These are phyloP conservation scores for Tylochromis polylepis DNA, from an alignment of 2,113 vertebrate species.

Conservation along the genomic window DNA sequence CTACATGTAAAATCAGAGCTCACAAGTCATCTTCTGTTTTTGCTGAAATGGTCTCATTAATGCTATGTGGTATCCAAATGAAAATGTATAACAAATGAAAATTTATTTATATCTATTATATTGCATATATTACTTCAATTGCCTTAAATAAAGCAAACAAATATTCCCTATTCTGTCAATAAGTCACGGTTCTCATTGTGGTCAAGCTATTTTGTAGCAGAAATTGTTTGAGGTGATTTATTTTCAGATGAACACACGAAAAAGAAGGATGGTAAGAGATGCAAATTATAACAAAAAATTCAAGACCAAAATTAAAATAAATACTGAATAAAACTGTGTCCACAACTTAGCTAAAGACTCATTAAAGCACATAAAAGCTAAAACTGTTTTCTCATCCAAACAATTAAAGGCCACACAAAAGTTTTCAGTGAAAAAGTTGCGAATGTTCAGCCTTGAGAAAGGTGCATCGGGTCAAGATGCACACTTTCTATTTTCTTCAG, in stretches of 20 bases:
- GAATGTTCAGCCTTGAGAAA: background rate
- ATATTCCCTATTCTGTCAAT: background rate
- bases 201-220: background rate
- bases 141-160: background rate
- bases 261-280: background rate
- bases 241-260: background rate
- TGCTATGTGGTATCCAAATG: background rate
- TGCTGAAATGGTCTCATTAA: background rate
- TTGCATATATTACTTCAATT: background rate
- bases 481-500: background rate
- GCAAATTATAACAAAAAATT: no score
- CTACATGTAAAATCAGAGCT: background rate
- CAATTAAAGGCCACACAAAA: background rate
- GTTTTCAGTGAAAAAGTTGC: background rate
- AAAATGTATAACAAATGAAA: background rate
- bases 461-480: background rate
- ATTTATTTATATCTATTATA: background rate
- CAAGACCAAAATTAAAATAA: background rate
- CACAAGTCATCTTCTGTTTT: background rate
- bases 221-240: background rate
- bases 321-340: rapidly evolving
- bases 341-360: background rate
- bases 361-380: background rate
- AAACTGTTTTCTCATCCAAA: background rate
- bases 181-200: rapidly evolving